Evolutionary conservation across 1,140 invertebrate species (phyloP).

Genomic region (Caligus rogercresseyi): DNA sequence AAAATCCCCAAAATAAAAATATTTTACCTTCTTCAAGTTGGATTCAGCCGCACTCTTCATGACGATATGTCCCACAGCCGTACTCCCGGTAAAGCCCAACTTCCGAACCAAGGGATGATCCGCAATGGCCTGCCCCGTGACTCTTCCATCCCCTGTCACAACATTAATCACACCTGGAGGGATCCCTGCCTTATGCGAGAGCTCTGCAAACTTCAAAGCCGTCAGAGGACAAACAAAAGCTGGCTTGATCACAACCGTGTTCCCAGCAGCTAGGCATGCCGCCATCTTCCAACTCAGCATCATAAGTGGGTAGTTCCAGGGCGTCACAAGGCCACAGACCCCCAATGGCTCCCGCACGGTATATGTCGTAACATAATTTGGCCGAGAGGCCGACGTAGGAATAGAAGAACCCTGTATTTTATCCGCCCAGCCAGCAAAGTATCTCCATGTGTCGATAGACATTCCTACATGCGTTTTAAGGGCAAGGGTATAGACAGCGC

Average conservation of each 20-base stretch:
- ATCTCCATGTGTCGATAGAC: conserved; percentile 80
- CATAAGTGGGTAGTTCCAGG: conserved; percentile 42
- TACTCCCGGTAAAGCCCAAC: conserved; percentile 85
- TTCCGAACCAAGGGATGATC: conserved; percentile 38
- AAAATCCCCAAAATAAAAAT: too few species aligned
- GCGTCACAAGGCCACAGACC: conserved; percentile 42
- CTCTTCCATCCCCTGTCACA: conserved; percentile 54
- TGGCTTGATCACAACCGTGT: conserved; percentile 46
- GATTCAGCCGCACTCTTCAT: conserved; percentile 71
- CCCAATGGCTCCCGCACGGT: conserved; percentile 54
- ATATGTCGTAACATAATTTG: conserved; percentile 69
- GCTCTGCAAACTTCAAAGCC: conserved; percentile 79
- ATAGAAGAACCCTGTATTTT: conserved; percentile 39
- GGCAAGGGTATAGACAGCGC: conserved; percentile 83
- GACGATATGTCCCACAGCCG: conserved; percentile 62
- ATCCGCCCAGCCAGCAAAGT: conserved; percentile 46
- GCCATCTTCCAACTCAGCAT: conserved; percentile 40
- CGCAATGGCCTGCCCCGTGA: neutral
- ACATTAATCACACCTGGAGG: conserved; percentile 89
- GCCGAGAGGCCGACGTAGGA: conserved; percentile 51
- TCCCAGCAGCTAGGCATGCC: conserved; percentile 42
- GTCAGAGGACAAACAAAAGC: conserved; percentile 61
- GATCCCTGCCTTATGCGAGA: conserved; percentile 64
- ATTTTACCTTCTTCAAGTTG: conserved; percentile 58
- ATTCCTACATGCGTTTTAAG: conserved; percentile 84